Conservation (phyloP, 2,113 vertebrate species). For the Psilopogon haemacephalus region DNA sequence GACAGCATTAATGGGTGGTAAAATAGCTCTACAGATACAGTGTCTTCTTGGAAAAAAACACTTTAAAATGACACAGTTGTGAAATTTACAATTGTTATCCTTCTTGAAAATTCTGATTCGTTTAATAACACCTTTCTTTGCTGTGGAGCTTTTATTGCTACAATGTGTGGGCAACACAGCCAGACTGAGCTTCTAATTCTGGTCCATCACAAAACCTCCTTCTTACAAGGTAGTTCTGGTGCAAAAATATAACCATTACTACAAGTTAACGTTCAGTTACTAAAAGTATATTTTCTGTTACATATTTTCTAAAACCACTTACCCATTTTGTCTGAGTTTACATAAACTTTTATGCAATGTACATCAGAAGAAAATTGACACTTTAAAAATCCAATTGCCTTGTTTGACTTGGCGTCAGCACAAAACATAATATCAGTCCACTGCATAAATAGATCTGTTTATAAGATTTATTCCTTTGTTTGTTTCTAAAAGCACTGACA, state of each 20-base stretch:
- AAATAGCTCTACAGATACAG: neutral
- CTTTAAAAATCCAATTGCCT: neutral
- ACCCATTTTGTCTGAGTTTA: neutral
- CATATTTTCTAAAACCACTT: neutral
- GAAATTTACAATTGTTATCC: neutral
- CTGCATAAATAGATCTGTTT: neutral
- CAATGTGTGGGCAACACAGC: neutral
- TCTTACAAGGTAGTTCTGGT: neutral
- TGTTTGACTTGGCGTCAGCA: neutral
- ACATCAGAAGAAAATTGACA: neutral
- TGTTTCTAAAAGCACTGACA: neutral
- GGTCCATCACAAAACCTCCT: neutral
- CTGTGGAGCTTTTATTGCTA: neutral
- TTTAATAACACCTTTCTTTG: neutral
- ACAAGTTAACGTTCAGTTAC: neutral
- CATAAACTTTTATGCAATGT: neutral
- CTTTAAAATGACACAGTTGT: neutral
- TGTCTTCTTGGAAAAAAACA: neutral
- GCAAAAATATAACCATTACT: neutral
- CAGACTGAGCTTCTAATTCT: neutral
- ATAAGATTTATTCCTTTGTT: constrained; percentile 3
- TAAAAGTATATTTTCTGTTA: neutral
- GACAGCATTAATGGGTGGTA: neutral
- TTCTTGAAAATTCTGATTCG: neutral
- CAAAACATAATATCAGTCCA: neutral